Base-by-base conservation (phyloP, 2,888 invertebrate species). In the Watsonalla cultraria region DNA sequence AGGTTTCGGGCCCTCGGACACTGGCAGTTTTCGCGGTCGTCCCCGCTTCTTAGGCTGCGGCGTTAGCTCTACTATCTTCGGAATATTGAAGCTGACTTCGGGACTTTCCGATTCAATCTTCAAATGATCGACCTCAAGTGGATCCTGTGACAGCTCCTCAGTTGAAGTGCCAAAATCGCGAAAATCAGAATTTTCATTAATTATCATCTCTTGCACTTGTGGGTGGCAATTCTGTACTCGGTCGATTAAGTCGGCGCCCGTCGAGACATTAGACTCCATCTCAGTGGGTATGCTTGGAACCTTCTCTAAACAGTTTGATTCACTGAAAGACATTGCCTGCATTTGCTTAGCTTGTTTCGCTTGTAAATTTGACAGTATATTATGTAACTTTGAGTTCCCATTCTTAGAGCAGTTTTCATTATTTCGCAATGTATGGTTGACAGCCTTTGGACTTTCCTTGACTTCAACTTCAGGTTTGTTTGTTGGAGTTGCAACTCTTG, bases 381-480 rank as follows among this genome's bases (percentile, higher is more conserved):
- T 90, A 58, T 89, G 90, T 60, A 91, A 69, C 64, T 90, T 90
- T 0, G 91, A 90, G 66, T 90, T 90, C n/a, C 91, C 91, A 76
- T 91, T 91, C 68, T 91, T 91, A 11, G 91, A 82, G 70, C 86
- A 84, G 61, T 86, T 90, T 63, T 90, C 87, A 64, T 86, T 90
- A 65, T 87, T 88, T 54, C 88, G 65, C 35, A 87, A 61, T 45
- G 83, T 71, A 67, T 86, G 86, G 70, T 86, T 86, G 0, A 78
- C 68, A 50, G 68, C 67, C 60, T 78, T 86, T 42, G 63, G 68
- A 45, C 61, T 72, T 64, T 78, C 82, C 68, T 79, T 84, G 37
- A 72, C 68, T 58, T 85, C 82, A 59, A 72, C 50, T 52, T 52
- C 65, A 52, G 72, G 66, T 68, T 78, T 83, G 7, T 77, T 70